phyloP scores from a whole-genome alignment of 2,113 vertebrate species.

The Bambusicola thoracicus region DNA sequence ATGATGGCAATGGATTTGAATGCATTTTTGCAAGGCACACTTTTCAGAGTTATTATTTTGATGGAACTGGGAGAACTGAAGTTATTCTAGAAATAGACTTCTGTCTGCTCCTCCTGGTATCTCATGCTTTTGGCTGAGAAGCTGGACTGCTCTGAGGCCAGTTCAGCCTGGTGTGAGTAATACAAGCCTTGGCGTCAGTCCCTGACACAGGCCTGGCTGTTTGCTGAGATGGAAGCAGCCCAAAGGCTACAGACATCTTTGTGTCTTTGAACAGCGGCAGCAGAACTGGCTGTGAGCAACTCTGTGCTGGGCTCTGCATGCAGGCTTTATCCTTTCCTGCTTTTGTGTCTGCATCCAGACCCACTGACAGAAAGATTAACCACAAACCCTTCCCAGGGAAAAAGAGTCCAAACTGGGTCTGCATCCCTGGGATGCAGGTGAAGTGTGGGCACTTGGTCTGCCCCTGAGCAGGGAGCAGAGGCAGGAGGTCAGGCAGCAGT shows the following conservation, averaged over 20 bases:
- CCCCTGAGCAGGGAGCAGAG: background rate
- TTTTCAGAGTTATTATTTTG: background rate
- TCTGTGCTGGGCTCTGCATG: background rate
- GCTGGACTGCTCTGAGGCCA: background rate
- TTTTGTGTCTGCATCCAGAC: background rate
- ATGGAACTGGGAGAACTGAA: background rate
- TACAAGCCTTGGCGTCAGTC: background rate
- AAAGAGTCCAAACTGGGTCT: background rate
- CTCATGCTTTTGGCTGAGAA: constrained; percentile 7
- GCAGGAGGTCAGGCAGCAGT: background rate
- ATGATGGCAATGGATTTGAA: background rate
- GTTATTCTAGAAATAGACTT: constrained; percentile 2
- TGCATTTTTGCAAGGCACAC: background rate
- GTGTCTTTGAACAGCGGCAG: background rate
- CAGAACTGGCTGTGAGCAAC: background rate
- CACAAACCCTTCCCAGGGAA: background rate
- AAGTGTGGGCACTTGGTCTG: background rate
- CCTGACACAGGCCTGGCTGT: constrained; percentile 2
- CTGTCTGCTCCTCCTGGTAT: background rate
- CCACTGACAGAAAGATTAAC: background rate
- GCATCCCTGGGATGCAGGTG: background rate
- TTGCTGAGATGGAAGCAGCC: background rate
- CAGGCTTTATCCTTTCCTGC: background rate
- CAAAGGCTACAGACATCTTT: background rate
- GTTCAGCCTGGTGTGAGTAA: background rate